Evolutionary conservation across 2,888 invertebrate species (phyloP), one percentile per base, ranked within the genome.

Genomic region (Campoplex capitator): DNA sequence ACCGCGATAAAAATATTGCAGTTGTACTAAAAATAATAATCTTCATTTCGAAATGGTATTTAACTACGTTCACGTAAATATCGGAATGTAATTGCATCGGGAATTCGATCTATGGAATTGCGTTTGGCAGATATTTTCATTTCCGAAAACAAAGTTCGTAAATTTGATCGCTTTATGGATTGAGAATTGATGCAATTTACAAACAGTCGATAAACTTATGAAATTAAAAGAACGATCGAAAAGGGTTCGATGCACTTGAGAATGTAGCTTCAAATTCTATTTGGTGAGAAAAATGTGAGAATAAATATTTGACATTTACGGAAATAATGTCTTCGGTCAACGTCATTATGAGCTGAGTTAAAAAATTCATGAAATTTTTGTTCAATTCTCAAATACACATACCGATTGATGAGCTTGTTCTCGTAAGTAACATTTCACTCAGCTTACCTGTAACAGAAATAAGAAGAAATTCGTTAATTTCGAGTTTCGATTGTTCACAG

Each of bases 371-470:
- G 2, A 11, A 11, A 11, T 68, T 38, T 45, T 9, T 32, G 8
- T 45, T 13, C 45, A 32, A 45, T 28, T 28, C 0, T n/a, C 13
- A 28, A 7, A 67, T 23, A 51, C n/a, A 67, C 77, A 16, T 77
- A 67, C 77, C 67, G 51, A 23, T 35, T 7, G 38, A 38, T 23
- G 67, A 1, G 18, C 51, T 67, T 23, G 56, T 23, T 23, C 23
- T 23, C 38, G 51, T 1, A 3, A 45, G 65, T 18, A 8, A 65
- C 32, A 81, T 70, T 67, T 54, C 51, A 70, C 45, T 67, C 54
- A 76, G 88, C 92, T 92, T 91, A 92, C 92, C 92, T 92, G 92
- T 54, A 92, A 92, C 91, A 91, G n/a, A 89, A 90, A 84, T 82
- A 73, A 51, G 86, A 85, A 83, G 56, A 56, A 28, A 76, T 67